Base-by-base conservation (phyloP, 2,888 invertebrate genomes). In the Noctuana brunneofusca region DNA sequence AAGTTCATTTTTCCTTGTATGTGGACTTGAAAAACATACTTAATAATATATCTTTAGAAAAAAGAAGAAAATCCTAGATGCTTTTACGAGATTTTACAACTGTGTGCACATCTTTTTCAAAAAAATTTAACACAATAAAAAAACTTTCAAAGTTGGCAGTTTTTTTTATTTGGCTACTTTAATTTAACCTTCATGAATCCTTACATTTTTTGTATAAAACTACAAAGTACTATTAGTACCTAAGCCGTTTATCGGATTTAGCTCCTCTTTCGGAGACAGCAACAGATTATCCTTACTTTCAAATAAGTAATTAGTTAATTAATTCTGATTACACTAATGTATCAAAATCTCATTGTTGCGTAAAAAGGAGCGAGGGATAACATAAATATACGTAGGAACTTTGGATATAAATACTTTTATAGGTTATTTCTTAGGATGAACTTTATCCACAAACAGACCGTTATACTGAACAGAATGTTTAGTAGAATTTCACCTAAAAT, bases 301-400 rank as follows among this genome's bases (percentile, higher is more conserved):
- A 49, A 49, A 49, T 24, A 41, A 24, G 49, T 49, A 24, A 14
- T 49, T 49, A 49, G 49, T 49, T 14, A 49, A 22, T 49, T 14
- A 49, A 22, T 49, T 1, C 46, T 46, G 46, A 46, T 46, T 46
- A 46, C 49, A 22, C 49, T 49, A 49, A 49, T 49, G 49, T 49
- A 49, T 49, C 49, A 49, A n/a, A 49, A 24, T 49, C 49, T 49
- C 49, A 24, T 49, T 49, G 49, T 49, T 49, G 12, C 16, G 22
- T 8, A 46, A 46, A 41, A 41, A 41, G 35, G 35, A 35, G 35
- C 8, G 27, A n/a, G n/a, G n/a, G n/a, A n/a, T n/a, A n/a, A n/a
- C n/a, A n/a, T n/a, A n/a, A n/a, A n/a, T n/a, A n/a, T n/a, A n/a
- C n/a, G n/a, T n/a, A n/a, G n/a, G n/a, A n/a, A n/a, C n/a, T n/a